Evolutionary conservation across 2,113 vertebrate genomes (phyloP).

Genomic region (Anguilla rostrata): DNA sequence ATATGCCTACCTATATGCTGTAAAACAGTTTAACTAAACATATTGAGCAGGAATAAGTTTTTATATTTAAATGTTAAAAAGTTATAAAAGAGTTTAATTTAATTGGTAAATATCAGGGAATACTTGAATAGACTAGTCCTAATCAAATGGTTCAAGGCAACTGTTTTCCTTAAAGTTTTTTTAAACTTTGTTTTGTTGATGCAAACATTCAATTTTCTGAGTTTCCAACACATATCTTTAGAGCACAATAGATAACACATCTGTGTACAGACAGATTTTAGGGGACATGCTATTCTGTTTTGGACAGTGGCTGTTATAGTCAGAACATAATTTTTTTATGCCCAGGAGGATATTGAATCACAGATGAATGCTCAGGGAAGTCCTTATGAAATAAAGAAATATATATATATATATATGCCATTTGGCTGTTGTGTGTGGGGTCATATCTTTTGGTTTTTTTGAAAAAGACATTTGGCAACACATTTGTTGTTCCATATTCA

Average conservation of each 20-base stretch:
- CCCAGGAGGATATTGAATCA: neutral
- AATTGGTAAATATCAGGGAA: neutral
- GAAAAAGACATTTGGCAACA: no score
- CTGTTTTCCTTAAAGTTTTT: neutral
- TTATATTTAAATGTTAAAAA: no score
- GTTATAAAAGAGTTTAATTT: no score
- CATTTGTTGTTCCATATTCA: neutral
- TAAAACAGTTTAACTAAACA: neutral
- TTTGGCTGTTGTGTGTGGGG: no score
- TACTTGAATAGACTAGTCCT: neutral
- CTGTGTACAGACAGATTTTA: neutral
- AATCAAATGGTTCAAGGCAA: no score
- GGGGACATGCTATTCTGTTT: neutral
- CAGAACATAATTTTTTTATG: neutral
- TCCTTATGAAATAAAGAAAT: no score
- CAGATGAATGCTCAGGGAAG: neutral
- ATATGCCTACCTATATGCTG: neutral
- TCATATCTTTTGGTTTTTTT: no score
- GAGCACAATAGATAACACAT: neutral
- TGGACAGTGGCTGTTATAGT: neutral
- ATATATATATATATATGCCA: neutral
- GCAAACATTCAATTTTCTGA: no score
- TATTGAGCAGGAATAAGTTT: no score
- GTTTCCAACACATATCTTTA: neutral
- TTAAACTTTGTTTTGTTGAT: no score